phyloP scores from a whole-genome alignment of 2,888 invertebrate genomes.

The Alloplasta piceator region DNA sequence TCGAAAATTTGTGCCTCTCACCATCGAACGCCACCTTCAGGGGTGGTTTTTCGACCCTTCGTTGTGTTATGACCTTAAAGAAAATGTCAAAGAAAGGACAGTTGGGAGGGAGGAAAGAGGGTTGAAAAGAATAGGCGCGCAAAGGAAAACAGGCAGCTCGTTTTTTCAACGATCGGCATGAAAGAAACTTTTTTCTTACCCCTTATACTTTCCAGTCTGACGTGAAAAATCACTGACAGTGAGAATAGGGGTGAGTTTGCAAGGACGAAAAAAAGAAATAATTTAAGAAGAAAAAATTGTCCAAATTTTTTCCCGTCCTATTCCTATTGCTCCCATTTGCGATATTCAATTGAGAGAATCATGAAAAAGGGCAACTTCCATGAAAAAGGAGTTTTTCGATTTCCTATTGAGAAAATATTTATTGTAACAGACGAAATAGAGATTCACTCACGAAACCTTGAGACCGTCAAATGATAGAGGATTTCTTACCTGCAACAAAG shows the following conservation, averaged over 20 bases:
- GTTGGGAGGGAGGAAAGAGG: background rate
- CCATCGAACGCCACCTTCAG: slow-evolving; percentile 28
- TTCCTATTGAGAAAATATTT: background rate
- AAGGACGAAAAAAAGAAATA: background rate
- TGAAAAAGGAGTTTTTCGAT: background rate
- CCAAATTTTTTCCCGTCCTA: background rate
- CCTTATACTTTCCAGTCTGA: background rate
- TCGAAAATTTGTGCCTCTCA: slow-evolving; percentile 19
- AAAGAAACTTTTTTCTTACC: slow-evolving; percentile 23
- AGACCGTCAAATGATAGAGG: slow-evolving; percentile 22
- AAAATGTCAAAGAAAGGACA: slow-evolving; percentile 18
- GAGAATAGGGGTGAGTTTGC: slow-evolving; percentile 7
- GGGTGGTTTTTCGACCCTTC: slow-evolving; percentile 21
- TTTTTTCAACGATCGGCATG: slow-evolving; percentile 43
- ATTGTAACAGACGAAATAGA: background rate
- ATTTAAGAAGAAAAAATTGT: background rate
- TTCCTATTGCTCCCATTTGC: background rate
- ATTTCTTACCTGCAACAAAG: slow-evolving; percentile 77
- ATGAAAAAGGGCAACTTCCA: slow-evolving; percentile 1
- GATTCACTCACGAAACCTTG: slow-evolving; percentile 46
- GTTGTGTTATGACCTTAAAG: background rate
- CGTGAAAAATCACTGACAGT: slow-evolving; percentile 13
- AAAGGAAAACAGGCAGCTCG: slow-evolving; percentile 3
- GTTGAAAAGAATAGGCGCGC: background rate
- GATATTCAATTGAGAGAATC: background rate